Conservation (phyloP, 2,113 vertebrate species). For the Mus musculus region GRCm39 chr8:71230501-71231000, state of each 20-base stretch:
- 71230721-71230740: neutral
- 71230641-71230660: neutral
- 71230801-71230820: conserved; percentile 58
- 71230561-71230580: neutral
- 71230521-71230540: neutral
- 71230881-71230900: neutral
- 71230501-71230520: neutral
- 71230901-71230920: neutral
- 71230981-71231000: neutral
- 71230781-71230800: conserved; percentile 75
- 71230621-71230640: neutral
- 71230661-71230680: neutral
- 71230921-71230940: neutral
- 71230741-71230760: conserved; percentile 59
- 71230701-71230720: no score
- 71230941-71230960: neutral
- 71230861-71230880: neutral
- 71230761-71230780: conserved; percentile 50
- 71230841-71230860: conserved; percentile 34
- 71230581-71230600: neutral
- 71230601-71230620: neutral
- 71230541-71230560: no score
- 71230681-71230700: conserved; percentile 17
- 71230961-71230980: neutral
- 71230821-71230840: conserved; percentile 66